Conservation (phyloP, 2,797 vertebrate genomes). For the Muscicapa striata region DNA sequence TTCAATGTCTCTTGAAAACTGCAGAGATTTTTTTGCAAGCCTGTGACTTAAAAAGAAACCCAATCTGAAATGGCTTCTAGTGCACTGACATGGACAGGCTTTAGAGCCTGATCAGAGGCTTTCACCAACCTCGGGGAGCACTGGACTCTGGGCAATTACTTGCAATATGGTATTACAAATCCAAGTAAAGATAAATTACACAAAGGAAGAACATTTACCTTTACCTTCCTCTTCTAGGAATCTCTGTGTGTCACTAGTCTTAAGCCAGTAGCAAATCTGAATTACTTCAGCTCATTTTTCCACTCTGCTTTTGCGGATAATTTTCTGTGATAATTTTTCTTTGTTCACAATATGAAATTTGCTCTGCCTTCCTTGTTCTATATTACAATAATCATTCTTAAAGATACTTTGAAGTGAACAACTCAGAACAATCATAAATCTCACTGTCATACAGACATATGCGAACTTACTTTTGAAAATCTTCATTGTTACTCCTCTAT, state of each 20-base stretch:
- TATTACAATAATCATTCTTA: slow-evolving; percentile 38
- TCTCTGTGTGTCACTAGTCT: not conserved
- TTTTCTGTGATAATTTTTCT: slow-evolving; percentile 7
- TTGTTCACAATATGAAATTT: slow-evolving; percentile 15
- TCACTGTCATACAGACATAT: slow-evolving; percentile 42
- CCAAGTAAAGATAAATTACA: not conserved
- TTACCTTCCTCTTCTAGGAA: not conserved
- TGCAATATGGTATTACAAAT: not conserved
- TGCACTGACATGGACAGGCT: not conserved
- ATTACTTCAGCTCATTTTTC: not conserved
- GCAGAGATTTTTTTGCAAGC: not conserved
- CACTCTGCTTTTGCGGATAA: not conserved
- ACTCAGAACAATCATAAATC: slow-evolving; percentile 59
- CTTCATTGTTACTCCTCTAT: slow-evolving; percentile 5
- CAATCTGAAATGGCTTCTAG: not conserved
- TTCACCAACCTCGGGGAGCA: not conserved
- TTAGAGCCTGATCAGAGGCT: slow-evolving; percentile 1
- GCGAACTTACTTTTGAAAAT: slow-evolving; percentile 52
- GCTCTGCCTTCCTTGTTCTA: not conserved
- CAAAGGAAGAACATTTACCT: not conserved
- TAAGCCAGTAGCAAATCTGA: not conserved
- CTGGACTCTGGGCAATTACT: not conserved
- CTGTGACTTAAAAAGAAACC: not conserved
- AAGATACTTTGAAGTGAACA: slow-evolving; percentile 62
- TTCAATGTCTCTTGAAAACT: not conserved